A percentile compares a stretch with the other conserved stretches of the same genome.
Conservation (phyloP, 2,797 vertebrate species). For the Furcifer pardalis region DNA sequence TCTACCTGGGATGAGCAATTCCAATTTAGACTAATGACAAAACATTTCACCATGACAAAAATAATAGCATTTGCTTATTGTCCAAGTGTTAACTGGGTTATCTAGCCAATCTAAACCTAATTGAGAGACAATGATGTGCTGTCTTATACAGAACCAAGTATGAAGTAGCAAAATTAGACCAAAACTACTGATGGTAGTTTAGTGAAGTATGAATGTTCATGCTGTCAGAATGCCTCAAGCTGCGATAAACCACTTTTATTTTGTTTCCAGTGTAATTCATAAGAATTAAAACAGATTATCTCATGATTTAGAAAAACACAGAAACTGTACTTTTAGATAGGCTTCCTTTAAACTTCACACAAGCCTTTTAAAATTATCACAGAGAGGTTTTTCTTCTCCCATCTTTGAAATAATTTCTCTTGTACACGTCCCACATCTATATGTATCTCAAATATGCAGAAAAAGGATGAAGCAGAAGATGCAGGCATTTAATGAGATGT, state of each 20-base stretch:
- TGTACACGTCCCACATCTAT: constrained; percentile 55
- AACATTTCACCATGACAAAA: not conserved
- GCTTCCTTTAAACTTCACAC: constrained; percentile 61
- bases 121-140: not conserved
- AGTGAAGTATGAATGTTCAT: constrained; percentile 5
- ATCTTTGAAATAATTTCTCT: constrained; percentile 41
- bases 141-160: not conserved
- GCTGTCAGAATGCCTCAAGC: constrained; percentile 22
- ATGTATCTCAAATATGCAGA: constrained; percentile 61
- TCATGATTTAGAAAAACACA: constrained; percentile 34
- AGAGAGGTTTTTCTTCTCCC: constrained; percentile 13
- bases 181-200: not conserved
- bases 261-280: constrained; percentile 39
- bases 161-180: constrained; percentile 3
- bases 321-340: constrained; percentile 33
- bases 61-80: not conserved
- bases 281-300: constrained; percentile 36
- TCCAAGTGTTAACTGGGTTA: not conserved
- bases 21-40: not conserved
- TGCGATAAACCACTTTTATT: constrained; percentile 21
- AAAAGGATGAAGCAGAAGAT: constrained; percentile 57
- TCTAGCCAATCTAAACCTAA: too few relatives aligned
- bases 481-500: constrained; percentile 54
- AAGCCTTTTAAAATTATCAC: constrained; percentile 53
- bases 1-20: too few relatives aligned